Base-by-base conservation (phyloP, 1,140 invertebrate species). In the Drosophila baimaii region DNA sequence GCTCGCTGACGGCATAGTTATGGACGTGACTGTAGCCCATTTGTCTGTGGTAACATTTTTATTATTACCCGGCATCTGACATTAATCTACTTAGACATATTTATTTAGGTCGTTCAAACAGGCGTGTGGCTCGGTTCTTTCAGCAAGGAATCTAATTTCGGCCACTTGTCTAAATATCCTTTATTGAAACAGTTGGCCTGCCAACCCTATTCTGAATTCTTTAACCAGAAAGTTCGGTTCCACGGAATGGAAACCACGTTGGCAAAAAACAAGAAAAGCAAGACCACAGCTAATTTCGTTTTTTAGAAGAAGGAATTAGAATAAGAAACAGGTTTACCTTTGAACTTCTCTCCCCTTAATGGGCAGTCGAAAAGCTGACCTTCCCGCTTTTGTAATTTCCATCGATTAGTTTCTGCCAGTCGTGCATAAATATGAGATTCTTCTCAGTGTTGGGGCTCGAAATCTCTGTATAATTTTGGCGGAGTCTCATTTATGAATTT, bases 71-170 rank as follows among this genome's bases (percentile, higher is more conserved):
- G 52, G 31, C 66, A 49, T 43, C 47, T 66, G 81, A 61, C 81
- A 83, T 83, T 86, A 82, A 73, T 86, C 79, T 52, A 86, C 79
- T 86, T 88, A 46, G 49, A 23, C 73, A 21, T 77, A 77, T 77
- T 70, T 83, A 88, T 86, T 83, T 79, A 59, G 79, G 84, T 79
- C 79, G 79, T 62, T 51, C 64, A 65, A 88, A 86, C 76, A 83
- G 27, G 51, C 64, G 44, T 62, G 70, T 64, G 37, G 17, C 29
- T 52, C 21, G 33, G 33, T 58, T 66, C 29, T 46, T 25, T 33
- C 17, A 7, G 31, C 17, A 17, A 58, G 69, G 66, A 72, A 29
- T 58, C 21, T 33, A 49, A 51, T 57, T 35, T 56, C 12, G 25
- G 25, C 46, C 79, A 85, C 68, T 84, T 86, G 69, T 59, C 10